A percentile compares a stretch with the other conserved stretches of the same genome.
Evolutionary conservation across 2,888 invertebrate genomes (phyloP).

Genomic region (Saturnia japonica): DNA sequence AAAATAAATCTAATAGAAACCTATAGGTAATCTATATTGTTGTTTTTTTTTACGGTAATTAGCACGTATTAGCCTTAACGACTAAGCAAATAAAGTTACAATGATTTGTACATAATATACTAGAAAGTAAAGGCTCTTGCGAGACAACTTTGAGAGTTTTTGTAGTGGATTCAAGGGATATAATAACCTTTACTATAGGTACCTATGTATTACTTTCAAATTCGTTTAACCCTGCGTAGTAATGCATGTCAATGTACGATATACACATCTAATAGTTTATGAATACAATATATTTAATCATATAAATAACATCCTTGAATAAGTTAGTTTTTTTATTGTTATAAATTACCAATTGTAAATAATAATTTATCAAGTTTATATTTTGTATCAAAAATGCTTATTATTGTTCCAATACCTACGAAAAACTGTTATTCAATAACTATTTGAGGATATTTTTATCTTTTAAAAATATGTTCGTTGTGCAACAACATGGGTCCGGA

Average conservation of each 20-base stretch:
- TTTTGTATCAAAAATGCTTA: background rate
- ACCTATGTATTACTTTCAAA: background rate
- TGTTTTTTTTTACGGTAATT: too few species aligned
- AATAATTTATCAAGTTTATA: too few species aligned
- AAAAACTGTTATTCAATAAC: background rate
- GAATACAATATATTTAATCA: too few species aligned
- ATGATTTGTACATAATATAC: background rate
- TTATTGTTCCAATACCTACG: background rate
- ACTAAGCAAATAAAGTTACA: too few species aligned
- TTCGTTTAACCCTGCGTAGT: background rate
- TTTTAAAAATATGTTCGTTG: conserved; percentile 57
- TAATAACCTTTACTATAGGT: background rate
- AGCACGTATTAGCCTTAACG: too few species aligned
- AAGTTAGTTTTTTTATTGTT: too few species aligned
- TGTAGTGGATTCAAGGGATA: background rate
- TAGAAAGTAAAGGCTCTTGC: background rate
- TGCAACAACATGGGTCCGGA: conserved; percentile 64
- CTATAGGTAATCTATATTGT: too few species aligned
- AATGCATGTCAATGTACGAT: background rate
- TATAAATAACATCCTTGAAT: too few species aligned
- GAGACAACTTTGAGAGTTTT: background rate
- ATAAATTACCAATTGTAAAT: too few species aligned
- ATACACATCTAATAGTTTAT: too few species aligned
- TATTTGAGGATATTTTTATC: conserved; percentile 40
- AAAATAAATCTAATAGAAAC: background rate